phyloP scores from a whole-genome alignment of 2,113 vertebrate species.

The Eubucco bourcierii region DNA sequence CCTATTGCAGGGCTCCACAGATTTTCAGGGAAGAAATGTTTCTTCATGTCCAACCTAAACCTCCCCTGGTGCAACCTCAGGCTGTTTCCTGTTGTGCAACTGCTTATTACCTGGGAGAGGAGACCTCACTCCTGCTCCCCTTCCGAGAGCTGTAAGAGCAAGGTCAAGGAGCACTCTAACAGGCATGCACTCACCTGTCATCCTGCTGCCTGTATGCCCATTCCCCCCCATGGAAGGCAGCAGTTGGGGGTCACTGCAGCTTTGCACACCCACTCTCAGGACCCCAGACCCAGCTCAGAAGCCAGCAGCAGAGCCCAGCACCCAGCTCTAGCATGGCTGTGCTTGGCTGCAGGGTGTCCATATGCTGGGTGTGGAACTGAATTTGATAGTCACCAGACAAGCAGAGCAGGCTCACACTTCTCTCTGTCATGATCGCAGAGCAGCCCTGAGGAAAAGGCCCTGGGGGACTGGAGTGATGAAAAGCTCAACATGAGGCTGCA shows the following conservation, averaged over 20 bases:
- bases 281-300: rapidly evolving
- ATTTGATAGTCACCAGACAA: neutral
- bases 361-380: rapidly evolving
- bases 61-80: no score
- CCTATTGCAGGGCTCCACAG: no score
- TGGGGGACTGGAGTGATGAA: no score
- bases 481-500: no score
- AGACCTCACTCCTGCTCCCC: no score
- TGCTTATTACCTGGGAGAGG: no score
- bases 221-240: neutral
- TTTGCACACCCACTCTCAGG: neutral
- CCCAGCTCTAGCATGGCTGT: rapidly evolving
- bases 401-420: neutral
- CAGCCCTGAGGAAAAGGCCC: no score
- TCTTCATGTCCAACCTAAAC: no score
- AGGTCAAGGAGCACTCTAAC: neutral
- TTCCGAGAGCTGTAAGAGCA: no score
- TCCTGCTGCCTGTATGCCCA: neutral
- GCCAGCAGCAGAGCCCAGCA: rapidly evolving
- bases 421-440: neutral
- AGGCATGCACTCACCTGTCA: neutral
- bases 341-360: neutral
- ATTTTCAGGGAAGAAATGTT: no score
- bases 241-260: neutral
- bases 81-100: no score